These are phyloP conservation scores for Danio aesculapii DNA, from an alignment of 2,797 vertebrate genomes.

Conservation along the genomic window DNA sequence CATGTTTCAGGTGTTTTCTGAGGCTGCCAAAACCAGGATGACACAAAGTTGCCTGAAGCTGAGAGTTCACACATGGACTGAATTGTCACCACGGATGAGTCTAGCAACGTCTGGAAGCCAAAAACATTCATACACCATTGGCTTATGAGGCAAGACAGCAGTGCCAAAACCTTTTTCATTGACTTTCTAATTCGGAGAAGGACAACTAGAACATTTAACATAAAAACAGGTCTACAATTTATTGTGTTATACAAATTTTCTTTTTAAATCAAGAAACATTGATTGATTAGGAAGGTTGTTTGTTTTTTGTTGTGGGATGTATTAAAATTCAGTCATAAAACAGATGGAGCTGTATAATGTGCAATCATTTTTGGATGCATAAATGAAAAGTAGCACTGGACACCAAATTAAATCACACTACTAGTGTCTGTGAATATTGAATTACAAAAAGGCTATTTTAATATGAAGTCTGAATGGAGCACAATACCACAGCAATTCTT, in stretches of 20 bases:
- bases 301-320: no score
- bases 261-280: not conserved
- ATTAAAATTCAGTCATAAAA: no score
- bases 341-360: no score
- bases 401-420: no score
- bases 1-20: slow-evolving; percentile 69
- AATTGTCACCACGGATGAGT: slow-evolving; percentile 71
- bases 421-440: no score
- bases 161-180: slow-evolving; percentile 71
- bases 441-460: no score
- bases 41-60: slow-evolving; percentile 69
- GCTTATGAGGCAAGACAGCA: slow-evolving; percentile 70
- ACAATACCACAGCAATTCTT: no score
- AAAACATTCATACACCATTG: slow-evolving; percentile 77
- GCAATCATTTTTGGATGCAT: no score
- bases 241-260: not conserved
- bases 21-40: slow-evolving; percentile 75
- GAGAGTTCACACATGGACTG: slow-evolving; percentile 74
- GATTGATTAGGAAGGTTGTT: no score
- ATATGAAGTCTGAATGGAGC: no score
- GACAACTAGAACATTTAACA: not conserved
- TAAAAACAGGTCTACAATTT: not conserved
- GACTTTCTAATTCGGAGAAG: not conserved
- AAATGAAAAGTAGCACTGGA: no score
- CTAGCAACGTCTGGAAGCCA: slow-evolving; percentile 72